These are phyloP conservation scores for Drosophila robusta DNA, from an alignment of 2,888 invertebrate species.

Conservation along the genomic window DNA sequence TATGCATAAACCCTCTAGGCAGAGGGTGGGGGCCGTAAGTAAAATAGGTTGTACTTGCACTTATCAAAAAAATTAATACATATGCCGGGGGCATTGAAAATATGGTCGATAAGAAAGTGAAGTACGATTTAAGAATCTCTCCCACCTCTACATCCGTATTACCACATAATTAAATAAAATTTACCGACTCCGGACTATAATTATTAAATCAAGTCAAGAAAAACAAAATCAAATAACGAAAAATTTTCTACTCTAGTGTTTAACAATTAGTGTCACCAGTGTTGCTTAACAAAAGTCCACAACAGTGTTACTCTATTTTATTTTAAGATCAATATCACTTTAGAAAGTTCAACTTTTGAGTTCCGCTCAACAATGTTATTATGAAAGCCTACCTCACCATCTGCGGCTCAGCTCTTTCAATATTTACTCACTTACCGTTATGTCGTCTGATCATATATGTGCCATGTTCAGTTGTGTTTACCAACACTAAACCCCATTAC, in stretches of 20 bases:
- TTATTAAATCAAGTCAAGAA: no score
- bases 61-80: neutral
- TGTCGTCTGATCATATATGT: conserved; percentile 1
- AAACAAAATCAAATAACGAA: no score
- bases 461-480: conserved; percentile 17
- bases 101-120: neutral
- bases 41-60: neutral
- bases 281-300: neutral
- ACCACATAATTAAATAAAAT: no score
- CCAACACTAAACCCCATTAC: conserved; percentile 19
- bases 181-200: no score
- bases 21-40: conserved; percentile 39
- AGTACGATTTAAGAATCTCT: neutral
- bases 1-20: neutral
- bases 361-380: neutral
- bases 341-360: neutral
- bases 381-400: conserved; percentile 6
- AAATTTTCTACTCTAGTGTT: no score
- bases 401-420: neutral
- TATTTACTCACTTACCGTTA: conserved; percentile 23
- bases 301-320: neutral
- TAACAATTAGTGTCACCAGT: neutral
- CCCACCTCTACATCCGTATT: no score
- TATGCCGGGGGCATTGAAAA: no score
- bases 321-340: neutral